Base-by-base conservation (phyloP, 1,140 invertebrate genomes). In the Chironomus tepperi region DNA sequence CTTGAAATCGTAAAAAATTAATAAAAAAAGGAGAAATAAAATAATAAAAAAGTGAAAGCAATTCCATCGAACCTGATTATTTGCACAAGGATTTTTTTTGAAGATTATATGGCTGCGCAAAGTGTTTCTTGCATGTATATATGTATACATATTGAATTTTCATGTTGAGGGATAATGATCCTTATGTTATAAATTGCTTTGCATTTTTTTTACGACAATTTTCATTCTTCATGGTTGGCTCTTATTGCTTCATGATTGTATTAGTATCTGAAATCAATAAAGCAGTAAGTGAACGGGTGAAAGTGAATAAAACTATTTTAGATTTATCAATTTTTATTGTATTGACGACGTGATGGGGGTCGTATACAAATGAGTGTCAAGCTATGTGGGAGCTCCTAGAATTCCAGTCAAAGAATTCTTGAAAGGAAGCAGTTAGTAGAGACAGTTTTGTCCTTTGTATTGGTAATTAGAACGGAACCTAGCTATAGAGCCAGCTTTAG, bases 1-100 rank as follows among this genome's bases (percentile, higher is more conserved):
- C 47, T 57, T 57, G 47, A 57, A 57, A 57, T 57, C 47, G 47
- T 57, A 57, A 57, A 57, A 57, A 57, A 57, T 57, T 57, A 57
- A 57, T 57, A 57, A 57, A 57, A 47, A 34, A 2, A n/a, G n/a
- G n/a, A n/a, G n/a, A n/a, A 34, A 34, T 2, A 34, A 34, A 34
- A 34, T 34, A 34, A 34, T n/a, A 34, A 34, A 47, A 57, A 57
- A 57, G 47, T 57, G 47, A 57, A 57, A 57, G 47, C 47, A 57
- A n/a, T 57, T 57, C n/a, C 47, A 57, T 57, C 12, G 47, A 57
- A 57, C 47, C 47, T 57, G 47, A 57, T 57, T 57, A 57, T 57
- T 57, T 57, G 47, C 47, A 57, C 47, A 57, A n/a, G 47, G 47
- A 57, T 57, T 57, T n/a, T 57, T 34, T n/a, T 57, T 12, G 47